Evolutionary conservation across 2,888 invertebrate species (phyloP), one percentile per base, ranked within the genome.

Genomic region (Pammene aurita): DNA sequence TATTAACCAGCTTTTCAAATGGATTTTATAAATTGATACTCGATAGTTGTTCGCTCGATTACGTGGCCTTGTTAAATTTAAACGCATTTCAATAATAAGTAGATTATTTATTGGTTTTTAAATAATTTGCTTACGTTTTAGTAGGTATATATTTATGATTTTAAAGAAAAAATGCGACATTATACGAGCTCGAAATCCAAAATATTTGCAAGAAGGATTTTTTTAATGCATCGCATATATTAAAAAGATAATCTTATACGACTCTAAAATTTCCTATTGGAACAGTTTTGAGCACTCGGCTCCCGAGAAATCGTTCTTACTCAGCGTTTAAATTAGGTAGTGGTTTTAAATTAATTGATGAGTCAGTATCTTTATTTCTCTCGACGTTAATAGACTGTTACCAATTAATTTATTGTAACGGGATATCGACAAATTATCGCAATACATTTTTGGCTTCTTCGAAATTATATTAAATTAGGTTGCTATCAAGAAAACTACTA

Each of bases 331-430:
- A 65, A 48, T 54, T 65, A 57, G 13, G 50, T 62, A 62, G 64
- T 65, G 60, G 54, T 60, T 68, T 69, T 16, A 60, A 54, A 65
- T 69, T 65, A 69, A 69, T 69, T 58, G 64, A 65, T 69, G 65
- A 65, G 60, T 54, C 65, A 34, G 64, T 69, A 60, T 69, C 65
- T 65, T 69, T 69, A 65, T 65, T 65, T 65, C 44, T 48, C 60
- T 55, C 41, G 55, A 65, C 64, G 48, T 52, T 54, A 60, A 65
- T 46, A 42, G 54, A 52, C 44, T 58, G 41, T 65, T 54, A 48
- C 34, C 46, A 18, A 65, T 65, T 60, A 65, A 69, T 69, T 65
- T 60, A 68, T 58, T 58, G 57, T n/a, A 52, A 58, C 57, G 68
- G 63, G 44, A 68, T 67, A 56, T 64, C 65, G n/a, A 65, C 54